These are phyloP conservation scores for Dasyornis broadbenti DNA, from an alignment of 2,113 vertebrate species.

Conservation along the genomic window DNA sequence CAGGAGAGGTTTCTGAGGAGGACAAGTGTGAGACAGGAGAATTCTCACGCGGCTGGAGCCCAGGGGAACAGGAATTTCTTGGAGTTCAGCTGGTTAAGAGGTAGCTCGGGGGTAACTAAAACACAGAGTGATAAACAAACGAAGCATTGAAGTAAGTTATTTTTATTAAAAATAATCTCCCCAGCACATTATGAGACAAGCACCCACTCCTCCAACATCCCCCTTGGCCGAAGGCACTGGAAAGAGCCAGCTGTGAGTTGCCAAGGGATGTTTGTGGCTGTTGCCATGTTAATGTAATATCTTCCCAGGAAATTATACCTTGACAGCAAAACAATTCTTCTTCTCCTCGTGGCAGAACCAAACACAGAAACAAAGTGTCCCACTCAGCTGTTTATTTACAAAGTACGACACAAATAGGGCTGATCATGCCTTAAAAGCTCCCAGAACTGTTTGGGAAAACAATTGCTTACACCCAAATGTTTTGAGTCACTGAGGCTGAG, in stretches of 20 bases:
- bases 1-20: background rate
- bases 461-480: background rate
- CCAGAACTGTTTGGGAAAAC: background rate
- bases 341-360: background rate
- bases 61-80: background rate
- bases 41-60: background rate
- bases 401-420: background rate
- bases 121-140: background rate
- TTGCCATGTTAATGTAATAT: fast-evolving
- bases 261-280: fast-evolving
- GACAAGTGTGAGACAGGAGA: background rate
- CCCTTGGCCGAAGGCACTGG: background rate
- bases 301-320: background rate
- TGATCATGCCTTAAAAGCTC: background rate
- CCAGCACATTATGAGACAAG: background rate
- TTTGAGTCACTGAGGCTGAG: background rate
- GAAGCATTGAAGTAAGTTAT: background rate
- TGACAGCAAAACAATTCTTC: background rate
- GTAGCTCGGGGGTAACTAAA: background rate
- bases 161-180: background rate
- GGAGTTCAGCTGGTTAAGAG: background rate
- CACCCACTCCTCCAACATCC: background rate
- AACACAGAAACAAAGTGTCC: background rate
- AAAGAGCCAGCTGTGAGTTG: background rate
- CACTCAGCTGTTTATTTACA: background rate